Conservation (phyloP, 2,888 invertebrate species). For the Dynastes hyllus region DNA sequence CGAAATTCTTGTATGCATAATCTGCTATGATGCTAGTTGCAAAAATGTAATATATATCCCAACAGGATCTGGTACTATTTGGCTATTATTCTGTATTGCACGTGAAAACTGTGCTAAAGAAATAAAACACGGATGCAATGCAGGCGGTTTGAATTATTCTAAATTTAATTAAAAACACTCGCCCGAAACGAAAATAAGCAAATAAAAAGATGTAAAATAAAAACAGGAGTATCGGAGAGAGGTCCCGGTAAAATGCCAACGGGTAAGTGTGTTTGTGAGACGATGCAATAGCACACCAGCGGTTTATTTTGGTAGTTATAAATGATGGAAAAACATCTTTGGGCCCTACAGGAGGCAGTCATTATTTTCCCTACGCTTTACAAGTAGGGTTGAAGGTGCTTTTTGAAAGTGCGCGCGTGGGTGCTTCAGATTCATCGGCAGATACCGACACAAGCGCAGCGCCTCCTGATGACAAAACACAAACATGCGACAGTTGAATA, state of each 20-base stretch:
- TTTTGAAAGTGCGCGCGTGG: constrained; percentile 61
- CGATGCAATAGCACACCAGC: constrained; percentile 42
- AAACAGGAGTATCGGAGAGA: constrained; percentile 27
- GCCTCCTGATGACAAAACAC: constrained; percentile 31
- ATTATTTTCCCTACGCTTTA: constrained; percentile 62
- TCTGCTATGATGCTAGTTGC: not conserved
- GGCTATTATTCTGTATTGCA: not conserved
- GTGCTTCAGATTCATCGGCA: constrained; percentile 53
- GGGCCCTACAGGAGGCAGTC: constrained; percentile 49
- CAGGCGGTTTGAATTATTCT: constrained; percentile 16
- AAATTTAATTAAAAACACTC: constrained; percentile 17
- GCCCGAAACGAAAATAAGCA: constrained; percentile 11
- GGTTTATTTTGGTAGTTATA: constrained; percentile 51
- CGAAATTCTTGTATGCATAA: not conserved
- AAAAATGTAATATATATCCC: not conserved
- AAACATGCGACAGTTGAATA: constrained; percentile 21
- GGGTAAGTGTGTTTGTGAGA: constrained; percentile 41
- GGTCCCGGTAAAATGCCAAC: constrained; percentile 33
- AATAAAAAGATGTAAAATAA: constrained; percentile 38
- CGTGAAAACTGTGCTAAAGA: not conserved
- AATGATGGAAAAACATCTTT: constrained; percentile 50
- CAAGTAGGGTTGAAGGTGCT: constrained; percentile 61
- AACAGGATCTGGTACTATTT: not conserved
- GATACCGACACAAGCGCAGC: constrained; percentile 38
- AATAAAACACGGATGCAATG: not conserved